phyloP scores from a whole-genome alignment of 2,113 vertebrate species.

The Choloepus hoffmanni region DNA sequence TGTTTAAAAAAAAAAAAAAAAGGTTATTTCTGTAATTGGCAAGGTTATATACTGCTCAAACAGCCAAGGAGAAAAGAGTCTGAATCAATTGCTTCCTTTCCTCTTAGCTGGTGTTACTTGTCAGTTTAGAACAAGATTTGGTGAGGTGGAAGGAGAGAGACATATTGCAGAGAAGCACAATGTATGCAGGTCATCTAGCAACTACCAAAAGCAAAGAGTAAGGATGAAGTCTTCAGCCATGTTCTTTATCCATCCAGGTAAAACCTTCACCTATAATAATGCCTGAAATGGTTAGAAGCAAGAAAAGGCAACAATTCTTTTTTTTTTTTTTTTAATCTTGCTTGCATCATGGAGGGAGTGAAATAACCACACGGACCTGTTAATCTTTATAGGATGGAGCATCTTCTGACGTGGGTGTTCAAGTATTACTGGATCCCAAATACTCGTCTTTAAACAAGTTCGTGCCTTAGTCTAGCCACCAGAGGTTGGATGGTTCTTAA shows the following conservation, averaged over 20 bases:
- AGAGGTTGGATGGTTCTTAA: not conserved
- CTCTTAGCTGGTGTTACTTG: conserved; percentile 76
- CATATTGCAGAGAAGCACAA: conserved; percentile 63
- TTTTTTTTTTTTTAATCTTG: not conserved
- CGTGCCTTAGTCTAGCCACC: not conserved
- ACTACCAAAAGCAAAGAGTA: conserved; percentile 2
- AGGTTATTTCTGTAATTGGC: not conserved
- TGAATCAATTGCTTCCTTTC: conserved; percentile 79
- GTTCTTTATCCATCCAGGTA: not conserved
- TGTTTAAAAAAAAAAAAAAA: not conserved
- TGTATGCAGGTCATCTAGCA: conserved; percentile 81
- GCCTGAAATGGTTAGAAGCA: not conserved
- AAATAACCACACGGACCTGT: not conserved
- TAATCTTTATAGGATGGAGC: not conserved
- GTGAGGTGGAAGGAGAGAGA: not conserved
- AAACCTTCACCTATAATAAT: accelerated
- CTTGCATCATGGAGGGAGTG: not conserved
- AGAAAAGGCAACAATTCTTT: not conserved
- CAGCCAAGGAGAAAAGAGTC: conserved; percentile 79
- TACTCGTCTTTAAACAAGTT: too few species aligned
- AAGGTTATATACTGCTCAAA: not conserved
- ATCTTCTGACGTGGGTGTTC: not conserved
- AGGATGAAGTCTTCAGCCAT: conserved; percentile 65
- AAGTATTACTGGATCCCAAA: too few species aligned
- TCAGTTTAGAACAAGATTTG: not conserved